Evolutionary conservation across 2,888 invertebrate species (phyloP).

Genomic region (Callinectes sapidus): DNA sequence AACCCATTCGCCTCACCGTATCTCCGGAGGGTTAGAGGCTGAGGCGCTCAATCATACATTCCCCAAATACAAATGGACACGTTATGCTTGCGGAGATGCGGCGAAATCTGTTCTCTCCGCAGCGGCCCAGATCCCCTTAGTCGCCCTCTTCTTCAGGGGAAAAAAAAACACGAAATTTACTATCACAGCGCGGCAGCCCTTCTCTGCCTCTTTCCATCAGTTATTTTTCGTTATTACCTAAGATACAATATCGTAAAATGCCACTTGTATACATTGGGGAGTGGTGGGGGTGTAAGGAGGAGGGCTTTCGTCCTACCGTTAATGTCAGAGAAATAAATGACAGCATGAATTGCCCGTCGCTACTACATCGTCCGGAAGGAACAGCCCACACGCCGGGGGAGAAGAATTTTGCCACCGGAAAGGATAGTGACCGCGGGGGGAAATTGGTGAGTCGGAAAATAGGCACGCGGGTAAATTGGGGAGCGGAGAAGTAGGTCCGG

Average conservation of each 20-base stretch:
- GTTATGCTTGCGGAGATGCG: conserved; percentile 22
- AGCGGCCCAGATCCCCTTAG: conserved; percentile 32
- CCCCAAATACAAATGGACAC: conserved; percentile 37
- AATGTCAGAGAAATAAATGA: conserved; percentile 60
- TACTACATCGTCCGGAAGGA: conserved; percentile 38
- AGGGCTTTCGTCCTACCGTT: conserved; percentile 36
- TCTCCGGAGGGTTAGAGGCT: conserved; percentile 36
- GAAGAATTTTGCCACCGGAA: background rate
- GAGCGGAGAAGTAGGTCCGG: background rate
- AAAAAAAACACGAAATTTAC: conserved; percentile 43
- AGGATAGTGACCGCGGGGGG: conserved; percentile 16
- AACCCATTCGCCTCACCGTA: conserved; percentile 35
- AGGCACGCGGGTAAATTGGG: conserved; percentile 8
- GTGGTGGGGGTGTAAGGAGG: conserved; percentile 29
- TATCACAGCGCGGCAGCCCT: conserved; percentile 34
- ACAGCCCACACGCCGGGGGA: conserved; percentile 31
- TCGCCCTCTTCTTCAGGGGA: conserved; percentile 22
- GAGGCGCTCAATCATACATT: conserved; percentile 35
- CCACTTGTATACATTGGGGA: conserved; percentile 60
- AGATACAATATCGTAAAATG: conserved; percentile 63
- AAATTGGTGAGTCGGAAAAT: conserved; percentile 18
- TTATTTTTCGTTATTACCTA: conserved; percentile 49
- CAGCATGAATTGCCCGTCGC: conserved; percentile 51
- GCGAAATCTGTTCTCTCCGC: background rate
- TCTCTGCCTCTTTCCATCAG: conserved; percentile 45